Base-by-base conservation (phyloP, 2,888 invertebrate species). In the Mythimna ferrago region DNA sequence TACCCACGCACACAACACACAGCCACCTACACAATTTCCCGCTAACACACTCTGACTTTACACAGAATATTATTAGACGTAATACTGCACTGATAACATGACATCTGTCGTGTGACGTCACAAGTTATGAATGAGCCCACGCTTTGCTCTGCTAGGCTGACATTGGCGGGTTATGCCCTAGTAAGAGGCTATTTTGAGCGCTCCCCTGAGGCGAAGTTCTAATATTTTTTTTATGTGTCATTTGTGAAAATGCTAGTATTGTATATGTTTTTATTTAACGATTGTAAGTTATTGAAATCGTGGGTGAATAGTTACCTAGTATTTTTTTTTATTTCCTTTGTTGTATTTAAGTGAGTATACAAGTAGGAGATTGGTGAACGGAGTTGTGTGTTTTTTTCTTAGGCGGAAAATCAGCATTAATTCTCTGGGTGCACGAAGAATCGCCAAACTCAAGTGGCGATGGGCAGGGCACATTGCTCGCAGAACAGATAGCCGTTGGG, bases 91-190 rank as follows among this genome's bases (percentile, higher is more conserved):
- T 62, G 16, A 48, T 48, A 48, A 32, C 21, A 41, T 44, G 48
- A 54, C 62, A 80, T 79, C 76, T 79, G 58, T 57, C 51, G 70
- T 1, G 38, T 80, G 80, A 72, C 80, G 80, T 80, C 80, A 80
- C 53, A 32, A 19, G 60, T 21, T 4, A 38, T 73, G 77, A 77
- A 77, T 72, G 77, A 71, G 66, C 72, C 62, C 68, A 75, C 74
- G 68, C 74, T 48, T n/a, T 26, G 71, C n/a, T 26, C 10, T 10
- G 67, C 26, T 48, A 21, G 44, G 1, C 35, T 14, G 32, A 21
- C 19, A 58, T 41, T 38, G 48, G 71, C 51, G 57, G 19, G 16
- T 16, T 44, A 26, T 66, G 44, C 16, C 58, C 44, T 54, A 73
- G 2, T 60, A n/a, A 21, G 48, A 5, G n/a, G 32, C 60, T 66